Percentiles rank a stretch among this genome's conserved stretches.
Evolutionary conservation across 2,888 invertebrate species (phyloP).

Genomic region (Protodeltote pygarga): DNA sequence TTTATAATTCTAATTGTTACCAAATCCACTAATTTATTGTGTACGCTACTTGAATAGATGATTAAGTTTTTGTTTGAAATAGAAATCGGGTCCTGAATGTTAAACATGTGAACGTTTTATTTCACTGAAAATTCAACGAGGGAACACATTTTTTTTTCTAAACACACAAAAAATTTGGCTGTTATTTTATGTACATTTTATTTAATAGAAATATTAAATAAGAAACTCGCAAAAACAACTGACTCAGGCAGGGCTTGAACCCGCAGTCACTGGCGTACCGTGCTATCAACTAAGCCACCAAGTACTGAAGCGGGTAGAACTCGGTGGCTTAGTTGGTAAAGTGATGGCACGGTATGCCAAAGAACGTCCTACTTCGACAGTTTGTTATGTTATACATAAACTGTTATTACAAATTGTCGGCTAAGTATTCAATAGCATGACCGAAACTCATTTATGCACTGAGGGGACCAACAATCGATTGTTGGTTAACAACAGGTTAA

Average conservation of each 20-base stretch:
- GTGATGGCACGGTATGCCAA: slow-evolving; percentile 2
- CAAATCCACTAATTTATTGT: background rate
- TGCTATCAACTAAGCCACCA: background rate
- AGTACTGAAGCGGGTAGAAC: background rate
- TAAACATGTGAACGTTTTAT: slow-evolving; percentile 2
- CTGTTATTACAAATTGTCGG: background rate
- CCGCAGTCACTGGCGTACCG: too few relatives aligned
- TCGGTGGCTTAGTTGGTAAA: too few relatives aligned
- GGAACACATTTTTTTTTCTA: background rate
- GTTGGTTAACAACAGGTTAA: slow-evolving; percentile 9
- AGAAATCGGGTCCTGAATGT: too few relatives aligned
- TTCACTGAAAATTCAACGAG: background rate
- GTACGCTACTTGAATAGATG: background rate
- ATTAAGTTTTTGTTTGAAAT: too few relatives aligned
- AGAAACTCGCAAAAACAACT: too few relatives aligned
- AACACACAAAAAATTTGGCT: too few relatives aligned
- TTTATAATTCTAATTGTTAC: too few relatives aligned
- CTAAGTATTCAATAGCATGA: background rate
- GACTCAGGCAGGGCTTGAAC: too few relatives aligned
- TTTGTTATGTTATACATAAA: slow-evolving; percentile 1
- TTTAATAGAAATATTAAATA: too few relatives aligned
- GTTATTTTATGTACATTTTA: too few relatives aligned
- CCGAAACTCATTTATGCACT: slow-evolving; percentile 2
- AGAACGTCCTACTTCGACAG: background rate
- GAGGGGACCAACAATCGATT: slow-evolving; percentile 12